Conservation (phyloP, 2,888 invertebrate species). For the Eupeodes latifasciatus region DNA sequence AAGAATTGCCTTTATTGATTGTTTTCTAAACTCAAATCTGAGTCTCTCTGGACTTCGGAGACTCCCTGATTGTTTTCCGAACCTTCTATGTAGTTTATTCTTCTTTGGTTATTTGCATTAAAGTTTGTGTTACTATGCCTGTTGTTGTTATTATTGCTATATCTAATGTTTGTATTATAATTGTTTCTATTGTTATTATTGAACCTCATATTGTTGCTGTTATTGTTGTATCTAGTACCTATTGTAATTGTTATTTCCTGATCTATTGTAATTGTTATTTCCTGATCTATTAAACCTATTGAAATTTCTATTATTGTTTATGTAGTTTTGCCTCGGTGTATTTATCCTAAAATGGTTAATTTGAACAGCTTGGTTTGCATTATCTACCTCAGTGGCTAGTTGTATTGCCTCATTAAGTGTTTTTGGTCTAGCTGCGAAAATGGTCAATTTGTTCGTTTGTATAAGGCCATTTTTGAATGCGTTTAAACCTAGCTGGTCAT, state of each 20-base stretch:
- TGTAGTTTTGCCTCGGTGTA: too few relatives aligned
- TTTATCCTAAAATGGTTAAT: too few relatives aligned
- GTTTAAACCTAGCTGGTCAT: background rate
- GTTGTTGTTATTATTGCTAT: background rate
- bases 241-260: too few relatives aligned
- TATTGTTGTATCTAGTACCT: background rate
- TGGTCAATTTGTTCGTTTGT: background rate
- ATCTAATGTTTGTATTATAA: background rate
- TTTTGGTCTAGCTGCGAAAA: slow-evolving; percentile 8
- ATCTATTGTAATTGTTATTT: too few relatives aligned
- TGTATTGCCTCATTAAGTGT: slow-evolving; percentile 4
- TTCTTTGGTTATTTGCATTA: slow-evolving; percentile 4
- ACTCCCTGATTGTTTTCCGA: slow-evolving; percentile 13
- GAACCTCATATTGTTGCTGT: background rate
- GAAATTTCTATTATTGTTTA: too few relatives aligned
- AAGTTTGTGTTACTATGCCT: background rate
- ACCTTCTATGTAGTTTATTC: slow-evolving; percentile 7
- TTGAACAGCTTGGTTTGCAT: too few relatives aligned
- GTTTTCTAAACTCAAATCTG: slow-evolving; percentile 1
- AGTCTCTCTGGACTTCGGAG: slow-evolving; percentile 17
- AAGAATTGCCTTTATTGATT: slow-evolving; percentile 5
- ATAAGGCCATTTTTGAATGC: slow-evolving; percentile 1
- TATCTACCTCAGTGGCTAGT: background rate
- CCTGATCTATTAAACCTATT: too few relatives aligned
- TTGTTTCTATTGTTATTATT: slow-evolving; percentile 3